Base-by-base conservation (phyloP, 1,140 invertebrate genomes). In the Microplitis mediator region DNA sequence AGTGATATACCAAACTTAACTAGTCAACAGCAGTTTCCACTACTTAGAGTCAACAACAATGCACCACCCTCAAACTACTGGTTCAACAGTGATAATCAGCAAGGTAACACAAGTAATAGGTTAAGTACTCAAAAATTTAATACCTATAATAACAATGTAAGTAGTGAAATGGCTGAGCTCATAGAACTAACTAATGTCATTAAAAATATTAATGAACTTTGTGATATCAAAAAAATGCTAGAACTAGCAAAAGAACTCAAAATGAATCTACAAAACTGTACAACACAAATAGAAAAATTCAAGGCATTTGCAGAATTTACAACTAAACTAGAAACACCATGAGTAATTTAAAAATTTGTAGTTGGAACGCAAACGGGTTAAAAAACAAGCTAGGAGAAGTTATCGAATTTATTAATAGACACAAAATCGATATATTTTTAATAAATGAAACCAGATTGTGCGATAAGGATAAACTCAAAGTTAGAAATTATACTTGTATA, bases 191-290 rank as follows among this genome's bases (percentile, higher is more conserved):
- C 64, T 23, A 23, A 66, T 4, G 64, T 50, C 23, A n/a, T 66
- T 11, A 50, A 32, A 51, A 35, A 66, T 6, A 31, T 66, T 9
- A 66, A 66, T 51, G 16, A 66, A 35, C 39, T 66, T 9, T 50
- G 14, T 16, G 16, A 66, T 32, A 23, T 66, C 4, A 51, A 51
- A 16, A 4, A 51, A 45, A 66, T 66, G 64, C 64, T 66, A n/a
- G 14, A n/a, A 66, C 8, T 23, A 13, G 64, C 45, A n/a, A 66
- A 51, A 66, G 45, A 39, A 66, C 64, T 66, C 16, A 66, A 14
- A 23, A 39, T 4, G 4, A n/a, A 51, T 50, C 39, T 66, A 50
- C 4, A 50, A 51, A 8, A 13, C 8, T 31, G 36, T 50, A 6
- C 8, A 4, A 4, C 64, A n/a, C 1, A 50, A 14, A 11, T 23